Base-by-base conservation (phyloP, 1,140 invertebrate genomes). In the Drosophila nasuta region DNA sequence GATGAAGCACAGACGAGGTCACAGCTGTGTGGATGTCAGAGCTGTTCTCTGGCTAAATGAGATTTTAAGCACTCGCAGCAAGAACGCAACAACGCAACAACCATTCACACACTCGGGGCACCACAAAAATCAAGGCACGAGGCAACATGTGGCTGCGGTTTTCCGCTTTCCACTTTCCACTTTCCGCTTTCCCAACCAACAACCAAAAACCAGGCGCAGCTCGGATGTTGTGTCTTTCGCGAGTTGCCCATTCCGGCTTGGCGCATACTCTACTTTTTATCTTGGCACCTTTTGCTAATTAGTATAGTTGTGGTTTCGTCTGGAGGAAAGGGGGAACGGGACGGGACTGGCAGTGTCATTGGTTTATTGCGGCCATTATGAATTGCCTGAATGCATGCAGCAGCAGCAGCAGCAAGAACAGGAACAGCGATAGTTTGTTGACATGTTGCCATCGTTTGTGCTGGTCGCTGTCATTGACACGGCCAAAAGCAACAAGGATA, bases 91-190 rank as follows among this genome's bases (percentile, higher is more conserved):
- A 33, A 33, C 33, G 33, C 33, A 33, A 8, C 33, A 33, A 33
- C 33, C 33, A 5, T 57, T 56, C 45, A 62, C 60, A 48, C 38
- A 28, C 56, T 49, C 28, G 66, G 10, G 56, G 70, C 72, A 79
- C 81, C 81, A 52, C 81, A 83, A 69, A 83, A 83, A 83, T 83
- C 81, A 83, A 80, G 81, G 76, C 76, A 83, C 65, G 70, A 76
- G 79, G 58, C 80, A 77, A 82, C 75, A 79, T 82, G 72, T 79
- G 63, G 72, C 62, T 49, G 20, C 30, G 75, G 46, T 64, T 75
- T 33, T 54, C 10, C 25, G 28, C n/a, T 62, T 49, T 10, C 15
- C 30, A 25, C 3, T 25, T 33, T 54, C 10, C 25, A 17, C n/a
- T 62, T 33, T 54, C 10, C 25, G 28, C n/a, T 62, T 49, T 10